Conservation (phyloP, 2,113 vertebrate species). For the Puffinus mauretanicus region DNA sequence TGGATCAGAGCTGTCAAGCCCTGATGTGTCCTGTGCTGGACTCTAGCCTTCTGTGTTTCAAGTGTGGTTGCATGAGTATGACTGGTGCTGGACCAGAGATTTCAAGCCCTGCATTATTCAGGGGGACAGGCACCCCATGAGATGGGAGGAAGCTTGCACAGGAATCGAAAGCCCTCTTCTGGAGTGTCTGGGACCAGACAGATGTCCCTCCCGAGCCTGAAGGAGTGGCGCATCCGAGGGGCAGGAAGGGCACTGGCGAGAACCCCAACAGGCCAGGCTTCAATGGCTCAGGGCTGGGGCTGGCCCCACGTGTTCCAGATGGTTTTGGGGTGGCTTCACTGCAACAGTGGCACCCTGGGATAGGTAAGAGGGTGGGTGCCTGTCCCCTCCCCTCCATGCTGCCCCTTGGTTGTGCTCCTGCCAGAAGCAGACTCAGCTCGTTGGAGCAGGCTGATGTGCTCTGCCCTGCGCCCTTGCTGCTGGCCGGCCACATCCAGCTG, state of each 20-base stretch:
- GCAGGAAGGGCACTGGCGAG: neutral
- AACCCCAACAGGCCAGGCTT: neutral
- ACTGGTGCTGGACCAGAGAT: neutral
- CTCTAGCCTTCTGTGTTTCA: neutral
- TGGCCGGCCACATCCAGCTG: neutral
- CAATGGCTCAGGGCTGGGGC: neutral
- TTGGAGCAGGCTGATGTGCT: neutral
- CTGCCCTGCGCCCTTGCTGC: neutral
- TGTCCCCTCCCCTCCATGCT: neutral
- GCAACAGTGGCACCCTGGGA: neutral
- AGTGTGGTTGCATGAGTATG: neutral
- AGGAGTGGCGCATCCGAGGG: rapidly evolving
- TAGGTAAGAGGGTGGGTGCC: neutral
- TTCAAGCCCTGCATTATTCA: neutral
- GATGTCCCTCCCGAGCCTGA: neutral
- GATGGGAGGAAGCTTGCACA: neutral
- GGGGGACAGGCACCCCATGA: neutral
- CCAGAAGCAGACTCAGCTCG: neutral
- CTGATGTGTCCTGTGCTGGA: no score
- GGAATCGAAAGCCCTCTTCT: neutral
- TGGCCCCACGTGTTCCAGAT: neutral
- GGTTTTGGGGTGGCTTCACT: neutral
- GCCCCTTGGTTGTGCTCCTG: neutral
- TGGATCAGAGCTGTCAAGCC: neutral
- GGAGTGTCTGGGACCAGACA: neutral